phyloP scores from a whole-genome alignment of 2,888 invertebrate species.

The Sphaerophoria rueppellii region DNA sequence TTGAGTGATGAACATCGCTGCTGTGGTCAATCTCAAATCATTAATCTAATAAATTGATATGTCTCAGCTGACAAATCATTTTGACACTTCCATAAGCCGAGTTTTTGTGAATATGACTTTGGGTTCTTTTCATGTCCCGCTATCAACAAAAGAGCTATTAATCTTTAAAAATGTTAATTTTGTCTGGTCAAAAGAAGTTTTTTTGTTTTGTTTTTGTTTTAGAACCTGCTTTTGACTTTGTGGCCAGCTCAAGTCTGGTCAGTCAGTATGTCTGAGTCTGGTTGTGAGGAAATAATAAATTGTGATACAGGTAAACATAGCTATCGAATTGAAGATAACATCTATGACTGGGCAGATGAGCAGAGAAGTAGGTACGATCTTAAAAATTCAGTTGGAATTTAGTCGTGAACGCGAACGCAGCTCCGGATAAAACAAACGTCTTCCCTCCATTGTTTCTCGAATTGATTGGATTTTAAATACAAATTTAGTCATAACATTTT shows the following conservation, averaged over 20 bases:
- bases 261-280: constrained; percentile 52
- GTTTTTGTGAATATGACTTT: background rate
- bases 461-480: constrained; percentile 19
- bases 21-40: background rate
- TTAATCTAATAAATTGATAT: constrained; percentile 25
- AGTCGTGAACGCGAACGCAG: constrained; percentile 69
- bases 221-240: constrained; percentile 60
- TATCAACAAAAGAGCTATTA: constrained; percentile 38
- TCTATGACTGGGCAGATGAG: constrained; percentile 60
- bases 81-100: constrained; percentile 24
- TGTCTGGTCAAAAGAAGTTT: constrained; percentile 36
- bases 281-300: constrained; percentile 33
- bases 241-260: constrained; percentile 29
- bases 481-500: constrained; percentile 22
- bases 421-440: constrained; percentile 44
- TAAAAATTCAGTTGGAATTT: constrained; percentile 62
- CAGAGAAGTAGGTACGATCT: constrained; percentile 35
- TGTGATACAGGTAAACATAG: constrained; percentile 13
- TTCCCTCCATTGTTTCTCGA: background rate
- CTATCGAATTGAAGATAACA: constrained; percentile 7
- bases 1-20: constrained; percentile 11
- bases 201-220: background rate
- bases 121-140: constrained; percentile 2
- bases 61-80: constrained; percentile 26
- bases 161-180: constrained; percentile 28